Conservation (phyloP, 2,888 invertebrate genomes). For the Lysandra bellargus region DNA sequence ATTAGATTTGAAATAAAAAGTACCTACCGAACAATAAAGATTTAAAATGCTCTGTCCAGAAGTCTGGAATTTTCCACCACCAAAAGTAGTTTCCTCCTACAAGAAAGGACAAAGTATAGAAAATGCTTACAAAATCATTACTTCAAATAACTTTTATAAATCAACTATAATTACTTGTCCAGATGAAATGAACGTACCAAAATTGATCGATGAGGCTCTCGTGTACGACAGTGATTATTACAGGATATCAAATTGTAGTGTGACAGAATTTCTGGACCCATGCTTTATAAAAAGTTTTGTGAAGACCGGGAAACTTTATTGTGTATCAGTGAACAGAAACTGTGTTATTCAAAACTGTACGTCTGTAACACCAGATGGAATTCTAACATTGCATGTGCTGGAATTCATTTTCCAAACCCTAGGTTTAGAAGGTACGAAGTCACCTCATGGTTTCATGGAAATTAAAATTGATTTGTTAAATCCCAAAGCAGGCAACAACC, state of each 20-base stretch:
- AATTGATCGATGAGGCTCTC: conserved; percentile 53
- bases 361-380: conserved; percentile 64
- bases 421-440: conserved; percentile 65
- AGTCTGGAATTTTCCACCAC: conserved; percentile 62
- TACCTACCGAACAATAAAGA: background rate
- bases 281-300: conserved; percentile 64
- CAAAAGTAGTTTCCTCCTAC: conserved; percentile 55
- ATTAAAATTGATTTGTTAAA: conserved; percentile 58
- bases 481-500: conserved; percentile 49
- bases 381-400: conserved; percentile 57
- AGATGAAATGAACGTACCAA: conserved; percentile 61
- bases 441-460: conserved; percentile 60
- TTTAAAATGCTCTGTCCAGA: conserved; percentile 65
- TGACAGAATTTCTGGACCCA: conserved; percentile 59
- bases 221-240: conserved; percentile 66
- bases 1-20: background rate
- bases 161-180: conserved; percentile 66
- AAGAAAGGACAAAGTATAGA: conserved; percentile 51
- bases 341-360: conserved; percentile 65
- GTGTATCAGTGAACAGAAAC: conserved; percentile 56
- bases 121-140: conserved; percentile 48
- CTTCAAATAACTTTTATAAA: conserved; percentile 63
- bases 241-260: conserved; percentile 52
- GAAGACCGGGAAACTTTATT: conserved; percentile 59
- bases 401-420: conserved; percentile 65